Evolutionary conservation across 2,888 invertebrate genomes (phyloP).

Genomic region (Catocala nupta): DNA sequence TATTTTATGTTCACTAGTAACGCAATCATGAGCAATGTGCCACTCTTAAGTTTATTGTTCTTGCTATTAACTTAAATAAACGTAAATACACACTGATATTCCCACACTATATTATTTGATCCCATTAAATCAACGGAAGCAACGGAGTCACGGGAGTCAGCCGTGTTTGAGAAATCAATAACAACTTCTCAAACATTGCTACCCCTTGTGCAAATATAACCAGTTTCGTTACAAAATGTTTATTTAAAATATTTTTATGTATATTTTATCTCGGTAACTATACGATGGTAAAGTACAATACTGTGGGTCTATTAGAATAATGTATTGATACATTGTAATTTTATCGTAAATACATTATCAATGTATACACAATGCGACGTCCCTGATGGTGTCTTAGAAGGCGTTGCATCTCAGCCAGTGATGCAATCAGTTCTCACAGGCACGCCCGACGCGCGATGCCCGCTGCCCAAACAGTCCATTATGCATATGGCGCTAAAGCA

Average conservation of each 20-base stretch:
- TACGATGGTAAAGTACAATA: too few species aligned
- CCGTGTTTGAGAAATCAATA: conserved; percentile 53
- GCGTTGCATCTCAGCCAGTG: conserved; percentile 48
- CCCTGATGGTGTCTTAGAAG: conserved; percentile 23
- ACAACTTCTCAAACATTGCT: conserved; percentile 35
- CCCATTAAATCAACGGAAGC: conserved; percentile 47
- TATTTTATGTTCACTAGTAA: too few species aligned
- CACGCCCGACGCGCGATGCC: conserved; percentile 24
- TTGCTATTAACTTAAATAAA: background rate
- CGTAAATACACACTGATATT: background rate
- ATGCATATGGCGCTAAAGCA: conserved; percentile 62
- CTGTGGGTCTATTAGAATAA: background rate
- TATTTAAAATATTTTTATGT: too few species aligned
- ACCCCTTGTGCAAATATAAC: background rate
- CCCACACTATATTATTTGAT: conserved; percentile 35
- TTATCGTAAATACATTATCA: too few species aligned
- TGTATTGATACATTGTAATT: background rate
- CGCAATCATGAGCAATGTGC: too few species aligned
- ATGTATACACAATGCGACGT: conserved; percentile 17
- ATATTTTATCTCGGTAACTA: too few species aligned
- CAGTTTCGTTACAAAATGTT: background rate
- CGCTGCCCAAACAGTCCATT: conserved; percentile 64
- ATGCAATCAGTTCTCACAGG: conserved; percentile 64
- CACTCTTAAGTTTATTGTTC: too few species aligned
- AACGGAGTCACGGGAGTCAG: conserved; percentile 59